Base-by-base conservation (phyloP, 30 jellyfish, hydroid and myxozoan species). In the Hydractinia symbiolongicarpus region DNA sequence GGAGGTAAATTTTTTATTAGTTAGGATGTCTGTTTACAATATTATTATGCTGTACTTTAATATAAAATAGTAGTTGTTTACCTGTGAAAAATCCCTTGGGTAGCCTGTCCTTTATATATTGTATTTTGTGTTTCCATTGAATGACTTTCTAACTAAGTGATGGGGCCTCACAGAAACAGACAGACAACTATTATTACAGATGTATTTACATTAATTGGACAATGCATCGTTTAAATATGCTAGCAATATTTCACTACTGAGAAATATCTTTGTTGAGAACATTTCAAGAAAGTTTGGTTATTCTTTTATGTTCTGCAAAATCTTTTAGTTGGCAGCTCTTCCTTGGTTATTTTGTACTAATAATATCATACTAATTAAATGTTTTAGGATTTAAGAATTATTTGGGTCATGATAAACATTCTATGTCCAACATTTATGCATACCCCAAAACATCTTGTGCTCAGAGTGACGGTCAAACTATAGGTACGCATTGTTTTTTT, bases 401-500 rank as follows among this genome's bases (percentile, higher is more conserved):
- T 81, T 54, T 91, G 52, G 98, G 98, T 82, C 96, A 91, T 62
- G 69, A 90, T 7, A 74, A 75, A 81, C 79, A 61, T 54, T 70
- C 95, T 17, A 19, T 67, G 61, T 56, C 74, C 44, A 91, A 86
- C 58, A 62, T 86, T 44, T 91, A 91, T 75, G 91, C 86, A 76
- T 91, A 91, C 77, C 98, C 98, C 9, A 64, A 64, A 7, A 9
- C 17, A 13, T 64, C 19, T 53, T 91, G 98, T 68, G 92, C 87
- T 72, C 89, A 76, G 54, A 80, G 96, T 11, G 86, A 84, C 69
- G 98, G 91, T 4, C 98, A 91, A 55, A 57, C 93, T 10, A 67
- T 79, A 51, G 95, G 96, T 55, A 50, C 51, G 61, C 67, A 54
- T 60, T 30, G 44, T 30, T 30, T 30, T 30, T 55, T 55, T 11